phyloP scores from a whole-genome alignment of 2,797 vertebrate genomes.

The Oreochromis mossambicus region DNA sequence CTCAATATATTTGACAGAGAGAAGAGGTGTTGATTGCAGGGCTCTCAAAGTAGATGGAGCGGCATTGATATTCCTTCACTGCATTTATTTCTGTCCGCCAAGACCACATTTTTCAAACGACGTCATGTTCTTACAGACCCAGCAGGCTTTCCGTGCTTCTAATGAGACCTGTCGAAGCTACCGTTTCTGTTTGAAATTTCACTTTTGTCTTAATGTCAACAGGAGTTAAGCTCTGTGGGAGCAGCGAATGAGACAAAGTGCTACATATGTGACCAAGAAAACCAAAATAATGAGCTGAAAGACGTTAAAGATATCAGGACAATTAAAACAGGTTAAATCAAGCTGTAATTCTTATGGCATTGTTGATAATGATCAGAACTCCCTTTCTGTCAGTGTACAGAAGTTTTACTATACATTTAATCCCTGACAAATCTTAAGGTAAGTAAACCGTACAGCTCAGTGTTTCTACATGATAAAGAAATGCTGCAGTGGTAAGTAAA shows the following conservation, averaged over 20 bases:
- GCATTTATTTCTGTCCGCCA: background rate
- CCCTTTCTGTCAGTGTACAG: background rate
- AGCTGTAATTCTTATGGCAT: background rate
- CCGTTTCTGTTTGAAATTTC: background rate
- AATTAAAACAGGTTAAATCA: background rate
- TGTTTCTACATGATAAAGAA: background rate
- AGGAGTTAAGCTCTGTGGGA: background rate
- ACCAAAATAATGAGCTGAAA: background rate
- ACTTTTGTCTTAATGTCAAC: background rate
- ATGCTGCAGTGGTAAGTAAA: background rate
- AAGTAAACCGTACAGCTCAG: background rate
- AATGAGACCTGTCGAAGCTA: background rate
- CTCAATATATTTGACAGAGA: slow-evolving; percentile 9
- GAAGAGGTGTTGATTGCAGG: background rate
- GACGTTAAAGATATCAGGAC: background rate
- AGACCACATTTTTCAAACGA: background rate
- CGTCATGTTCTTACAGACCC: background rate
- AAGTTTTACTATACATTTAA: background rate
- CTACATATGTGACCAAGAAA: background rate
- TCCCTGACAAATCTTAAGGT: background rate
- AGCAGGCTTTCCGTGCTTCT: background rate
- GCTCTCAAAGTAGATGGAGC: background rate
- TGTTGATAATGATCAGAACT: background rate
- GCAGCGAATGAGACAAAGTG: background rate
- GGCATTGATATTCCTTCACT: background rate